A percentile compares a stretch with the other conserved stretches of the same genome.
phyloP scores from a whole-genome alignment of 2,888 invertebrate species.

The Ctena decussata region DNA sequence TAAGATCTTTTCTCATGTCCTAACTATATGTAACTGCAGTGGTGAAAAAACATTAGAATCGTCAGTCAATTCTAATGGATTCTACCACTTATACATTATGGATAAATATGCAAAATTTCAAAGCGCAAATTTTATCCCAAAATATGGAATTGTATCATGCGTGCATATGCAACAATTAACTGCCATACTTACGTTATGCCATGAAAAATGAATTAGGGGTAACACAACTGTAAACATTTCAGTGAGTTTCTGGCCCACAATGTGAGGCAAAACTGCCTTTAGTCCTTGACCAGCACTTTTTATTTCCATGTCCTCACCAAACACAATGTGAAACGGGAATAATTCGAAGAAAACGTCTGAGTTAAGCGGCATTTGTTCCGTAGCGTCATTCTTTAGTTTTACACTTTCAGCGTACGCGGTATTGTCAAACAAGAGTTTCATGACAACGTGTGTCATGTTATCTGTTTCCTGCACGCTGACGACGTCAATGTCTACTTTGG shows the following conservation, averaged over 20 bases:
- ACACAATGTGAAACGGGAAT: slow-evolving; percentile 99
- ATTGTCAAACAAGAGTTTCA: slow-evolving; percentile 98
- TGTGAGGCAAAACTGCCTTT: slow-evolving; percentile 81
- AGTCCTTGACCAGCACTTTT: slow-evolving; percentile 85
- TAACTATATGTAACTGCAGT: too few species aligned
- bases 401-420: slow-evolving; percentile 79
- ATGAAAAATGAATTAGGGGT: slow-evolving; percentile 97
- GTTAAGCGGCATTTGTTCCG: slow-evolving; percentile 67
- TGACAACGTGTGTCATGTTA: slow-evolving; percentile 97
- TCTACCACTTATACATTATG: too few species aligned
- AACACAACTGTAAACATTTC: slow-evolving; percentile 97
- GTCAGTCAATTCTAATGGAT: too few species aligned
- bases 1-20: too few species aligned
- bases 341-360: slow-evolving; percentile 94
- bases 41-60: too few species aligned
- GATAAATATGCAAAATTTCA: too few species aligned
- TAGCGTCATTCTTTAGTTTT: slow-evolving; percentile 46
- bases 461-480: slow-evolving; percentile 95
- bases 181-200: slow-evolving; percentile 93
- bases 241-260: slow-evolving; percentile 93
- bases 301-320: slow-evolving; percentile 90
- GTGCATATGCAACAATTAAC: too few species aligned
- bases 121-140: too few species aligned
- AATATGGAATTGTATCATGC: too few species aligned
- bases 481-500: slow-evolving; percentile 96